phyloP scores from a whole-genome alignment of 2,888 invertebrate species.

The Hedya salicella region DNA sequence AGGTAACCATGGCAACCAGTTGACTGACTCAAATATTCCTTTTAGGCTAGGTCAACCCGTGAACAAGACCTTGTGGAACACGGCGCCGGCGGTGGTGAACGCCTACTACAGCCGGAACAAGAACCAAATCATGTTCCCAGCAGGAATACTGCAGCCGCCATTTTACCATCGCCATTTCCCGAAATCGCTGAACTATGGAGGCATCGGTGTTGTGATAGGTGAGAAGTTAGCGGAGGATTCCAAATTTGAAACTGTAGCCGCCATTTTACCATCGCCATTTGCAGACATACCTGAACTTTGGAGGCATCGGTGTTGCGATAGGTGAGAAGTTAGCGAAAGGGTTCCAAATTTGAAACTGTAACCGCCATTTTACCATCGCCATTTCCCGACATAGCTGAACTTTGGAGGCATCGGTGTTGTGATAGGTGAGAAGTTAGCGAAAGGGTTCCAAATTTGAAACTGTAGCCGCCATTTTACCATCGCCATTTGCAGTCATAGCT shows the following conservation, averaged over 20 bases:
- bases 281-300: no score
- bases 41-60: constrained; percentile 88
- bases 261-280: no score
- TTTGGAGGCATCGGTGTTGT: constrained; percentile 97
- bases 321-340: no score
- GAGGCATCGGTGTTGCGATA: no score
- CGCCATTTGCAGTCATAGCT: no score
- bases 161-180: constrained; percentile 96
- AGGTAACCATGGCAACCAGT: no score
- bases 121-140: constrained; percentile 98
- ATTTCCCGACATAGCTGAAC: constrained; percentile 92
- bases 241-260: no score
- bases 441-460: no score
- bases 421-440: constrained; percentile 87
- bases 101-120: constrained; percentile 98
- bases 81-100: constrained; percentile 95
- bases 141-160: constrained; percentile 97
- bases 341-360: no score
- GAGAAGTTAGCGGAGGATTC: no score
- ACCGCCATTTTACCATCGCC: constrained; percentile 96
- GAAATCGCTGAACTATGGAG: constrained; percentile 92
- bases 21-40: constrained; percentile 20
- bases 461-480: no score
- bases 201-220: constrained; percentile 96
- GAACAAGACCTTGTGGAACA: constrained; percentile 93